These are phyloP conservation scores for Morpho achilles DNA, from an alignment of 2,888 invertebrate genomes.

Conservation along the genomic window DNA sequence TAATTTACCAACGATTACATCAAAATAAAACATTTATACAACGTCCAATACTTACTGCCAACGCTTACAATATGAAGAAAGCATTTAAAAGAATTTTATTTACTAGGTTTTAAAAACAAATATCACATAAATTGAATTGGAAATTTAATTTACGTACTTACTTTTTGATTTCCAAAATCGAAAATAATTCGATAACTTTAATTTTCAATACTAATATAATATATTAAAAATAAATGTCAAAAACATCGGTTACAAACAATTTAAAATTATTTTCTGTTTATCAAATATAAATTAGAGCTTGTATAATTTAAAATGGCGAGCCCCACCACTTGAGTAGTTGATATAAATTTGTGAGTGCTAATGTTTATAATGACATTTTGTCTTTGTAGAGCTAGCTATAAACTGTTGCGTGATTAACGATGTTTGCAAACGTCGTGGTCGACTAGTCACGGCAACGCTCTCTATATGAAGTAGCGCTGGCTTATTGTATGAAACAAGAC, in stretches of 20 bases:
- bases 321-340: too few species aligned
- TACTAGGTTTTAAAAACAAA: not conserved
- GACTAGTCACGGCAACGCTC: too few species aligned
- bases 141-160: slow-evolving; percentile 14
- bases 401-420: too few species aligned
- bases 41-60: slow-evolving; percentile 13
- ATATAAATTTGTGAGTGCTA: too few species aligned
- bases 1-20: slow-evolving; percentile 19
- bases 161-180: slow-evolving; percentile 9
- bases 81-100: slow-evolving; percentile 5
- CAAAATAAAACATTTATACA: slow-evolving; percentile 19
- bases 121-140: not conserved
- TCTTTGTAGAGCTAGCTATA: too few species aligned
- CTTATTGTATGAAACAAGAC: too few species aligned
- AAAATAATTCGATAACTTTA: too few species aligned
- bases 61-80: slow-evolving; percentile 6
- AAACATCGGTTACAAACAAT: too few species aligned
- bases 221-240: not conserved
- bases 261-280: not conserved
- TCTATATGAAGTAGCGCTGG: too few species aligned
- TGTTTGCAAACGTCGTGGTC: too few species aligned
- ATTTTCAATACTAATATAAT: not conserved
- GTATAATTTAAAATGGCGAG: too few species aligned
- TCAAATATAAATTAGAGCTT: not conserved
- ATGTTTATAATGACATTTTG: too few species aligned